These are phyloP conservation scores for Pangasius macronema DNA, from an alignment of 2,797 vertebrate genomes.

Conservation along the genomic window DNA sequence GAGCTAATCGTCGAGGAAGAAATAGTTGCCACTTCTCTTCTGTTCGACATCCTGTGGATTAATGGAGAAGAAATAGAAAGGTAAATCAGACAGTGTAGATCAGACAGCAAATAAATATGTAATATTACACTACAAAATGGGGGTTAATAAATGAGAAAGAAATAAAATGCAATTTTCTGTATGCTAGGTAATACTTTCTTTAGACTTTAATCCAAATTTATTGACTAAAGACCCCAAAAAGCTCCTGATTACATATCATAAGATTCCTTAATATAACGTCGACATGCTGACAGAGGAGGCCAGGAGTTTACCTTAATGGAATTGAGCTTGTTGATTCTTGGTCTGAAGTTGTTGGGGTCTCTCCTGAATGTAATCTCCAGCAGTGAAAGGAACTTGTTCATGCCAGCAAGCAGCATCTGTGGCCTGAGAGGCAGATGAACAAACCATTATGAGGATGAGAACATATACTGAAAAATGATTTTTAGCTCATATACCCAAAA, in stretches of 20 bases:
- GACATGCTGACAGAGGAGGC: background rate
- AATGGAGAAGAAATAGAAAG: background rate
- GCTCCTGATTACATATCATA: background rate
- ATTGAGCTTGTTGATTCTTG: conserved; percentile 96
- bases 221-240: background rate
- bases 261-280: background rate
- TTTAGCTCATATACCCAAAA: background rate
- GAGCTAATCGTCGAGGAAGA: conserved; percentile 91
- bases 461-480: background rate
- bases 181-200: background rate
- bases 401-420: conserved; percentile 90
- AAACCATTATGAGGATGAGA: background rate
- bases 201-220: background rate
- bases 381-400: conserved; percentile 95
- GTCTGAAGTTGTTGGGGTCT: conserved; percentile 97
- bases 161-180: conserved; percentile 22
- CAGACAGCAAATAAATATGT: background rate
- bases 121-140: background rate
- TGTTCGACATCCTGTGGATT: conserved; percentile 89
- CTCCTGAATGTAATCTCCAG: conserved; percentile 97
- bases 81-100: background rate
- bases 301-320: conserved; percentile 91
- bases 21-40: conserved; percentile 98
- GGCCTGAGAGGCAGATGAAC: conserved; percentile 72
- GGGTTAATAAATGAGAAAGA: background rate